Evolutionary conservation across 2,113 vertebrate genomes (phyloP).

Genomic region (Melanotaenia duboulayi): DNA sequence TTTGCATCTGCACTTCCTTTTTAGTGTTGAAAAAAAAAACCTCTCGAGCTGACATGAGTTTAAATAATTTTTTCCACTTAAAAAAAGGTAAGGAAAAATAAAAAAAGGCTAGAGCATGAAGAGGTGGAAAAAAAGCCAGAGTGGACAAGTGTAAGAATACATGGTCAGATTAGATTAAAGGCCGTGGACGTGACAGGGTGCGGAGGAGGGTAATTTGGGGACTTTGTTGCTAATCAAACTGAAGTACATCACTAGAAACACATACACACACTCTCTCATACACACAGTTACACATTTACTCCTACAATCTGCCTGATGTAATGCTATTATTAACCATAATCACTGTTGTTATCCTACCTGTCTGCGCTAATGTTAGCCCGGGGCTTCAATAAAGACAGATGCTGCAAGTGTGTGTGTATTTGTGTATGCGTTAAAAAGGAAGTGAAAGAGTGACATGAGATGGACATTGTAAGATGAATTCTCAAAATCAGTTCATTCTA

Average conservation of each 20-base stretch:
- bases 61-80: conserved; percentile 68
- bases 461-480: conserved; percentile 19
- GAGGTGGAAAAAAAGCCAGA: conserved; percentile 32
- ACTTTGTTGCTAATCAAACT: conserved; percentile 64
- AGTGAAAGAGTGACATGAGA: conserved; percentile 32
- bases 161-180: conserved; percentile 46
- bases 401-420: conserved; percentile 39
- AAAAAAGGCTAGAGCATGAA: background rate
- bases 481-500: conserved; percentile 13
- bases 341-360: conserved; percentile 73
- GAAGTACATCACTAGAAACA: conserved; percentile 46
- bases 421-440: conserved; percentile 29
- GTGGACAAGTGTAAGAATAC: conserved; percentile 33
- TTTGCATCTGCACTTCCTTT: conserved; percentile 32
- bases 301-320: conserved; percentile 56
- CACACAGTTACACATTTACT: conserved; percentile 42
- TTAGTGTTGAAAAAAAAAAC: conserved; percentile 51
- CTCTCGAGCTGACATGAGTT: conserved; percentile 43
- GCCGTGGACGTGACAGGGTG: conserved; percentile 6
- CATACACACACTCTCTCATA: conserved; percentile 32
- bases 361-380: conserved; percentile 69
- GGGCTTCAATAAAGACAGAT: conserved; percentile 57
- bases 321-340: conserved; percentile 74
- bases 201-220: conserved; percentile 46
- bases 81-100: conserved; percentile 33